Conservation (phyloP, 2,888 invertebrate species). For the Malacosoma neustria region DNA sequence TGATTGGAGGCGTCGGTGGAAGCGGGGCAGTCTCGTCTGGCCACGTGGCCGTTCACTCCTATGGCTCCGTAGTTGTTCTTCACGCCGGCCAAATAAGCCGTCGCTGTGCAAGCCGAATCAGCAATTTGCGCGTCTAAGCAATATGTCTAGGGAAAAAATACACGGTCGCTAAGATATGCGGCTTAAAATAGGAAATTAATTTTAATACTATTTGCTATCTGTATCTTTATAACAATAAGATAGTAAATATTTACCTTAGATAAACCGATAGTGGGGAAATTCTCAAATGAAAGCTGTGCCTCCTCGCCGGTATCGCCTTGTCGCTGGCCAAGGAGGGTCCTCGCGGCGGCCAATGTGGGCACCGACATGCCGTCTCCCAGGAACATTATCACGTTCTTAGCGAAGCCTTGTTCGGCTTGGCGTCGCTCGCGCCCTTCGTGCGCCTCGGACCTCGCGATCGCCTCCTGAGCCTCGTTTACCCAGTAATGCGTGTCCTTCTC, state of each 20-base stretch:
- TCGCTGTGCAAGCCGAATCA: constrained; percentile 81
- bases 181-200: neutral
- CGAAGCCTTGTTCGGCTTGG: constrained; percentile 21
- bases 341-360: constrained; percentile 76
- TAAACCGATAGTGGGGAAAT: constrained; percentile 73
- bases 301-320: constrained; percentile 71
- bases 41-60: constrained; percentile 78
- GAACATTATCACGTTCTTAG: constrained; percentile 78
- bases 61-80: constrained; percentile 77
- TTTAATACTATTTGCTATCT: too few species aligned
- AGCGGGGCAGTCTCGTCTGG: constrained; percentile 71
- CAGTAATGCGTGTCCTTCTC: constrained; percentile 9
- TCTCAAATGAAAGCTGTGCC: constrained; percentile 72
- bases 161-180: neutral
- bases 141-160: constrained; percentile 51
- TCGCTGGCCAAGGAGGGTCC: constrained; percentile 76
- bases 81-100: constrained; percentile 78
- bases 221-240: too few species aligned
- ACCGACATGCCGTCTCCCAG: constrained; percentile 84
- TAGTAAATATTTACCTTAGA: constrained; percentile 22
- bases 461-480: constrained; percentile 15
- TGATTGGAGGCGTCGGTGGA: constrained; percentile 65
- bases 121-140: constrained; percentile 77
- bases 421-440: constrained; percentile 30
- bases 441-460: constrained; percentile 14